Percentiles rank a stretch among this genome's conserved stretches.
phyloP scores from a whole-genome alignment of 2,888 invertebrate species.

The Neuroscelio doddi region DNA sequence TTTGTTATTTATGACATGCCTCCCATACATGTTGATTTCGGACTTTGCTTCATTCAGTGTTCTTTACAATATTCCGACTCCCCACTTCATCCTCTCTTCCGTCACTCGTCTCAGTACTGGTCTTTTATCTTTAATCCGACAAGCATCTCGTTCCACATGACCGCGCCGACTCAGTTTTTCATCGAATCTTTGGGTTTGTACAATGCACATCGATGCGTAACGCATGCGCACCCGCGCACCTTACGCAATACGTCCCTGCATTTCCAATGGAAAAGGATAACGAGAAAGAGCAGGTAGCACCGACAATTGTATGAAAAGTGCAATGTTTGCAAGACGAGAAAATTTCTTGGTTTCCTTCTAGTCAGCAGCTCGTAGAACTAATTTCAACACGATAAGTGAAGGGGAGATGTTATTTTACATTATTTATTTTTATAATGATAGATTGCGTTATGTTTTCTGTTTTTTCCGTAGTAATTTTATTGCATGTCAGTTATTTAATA shows the following conservation, averaged over 20 bases:
- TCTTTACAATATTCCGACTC: conserved; percentile 22
- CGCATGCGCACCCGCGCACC: conserved; percentile 26
- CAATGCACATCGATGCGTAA: conserved; percentile 24
- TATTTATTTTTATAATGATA: too few relatives aligned
- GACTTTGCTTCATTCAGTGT: conserved; percentile 15
- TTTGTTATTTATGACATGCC: conserved; percentile 7
- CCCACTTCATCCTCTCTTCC: conserved; percentile 24
- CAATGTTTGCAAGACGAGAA: background rate
- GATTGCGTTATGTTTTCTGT: too few relatives aligned
- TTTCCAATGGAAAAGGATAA: background rate
- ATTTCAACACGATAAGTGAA: background rate
- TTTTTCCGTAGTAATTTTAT: too few relatives aligned
- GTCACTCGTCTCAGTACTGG: conserved; percentile 14
- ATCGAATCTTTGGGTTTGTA: conserved; percentile 8
- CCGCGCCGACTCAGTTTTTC: conserved; percentile 26
- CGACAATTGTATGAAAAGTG: background rate
- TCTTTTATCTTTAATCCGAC: conserved; percentile 33
- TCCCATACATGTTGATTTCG: background rate
- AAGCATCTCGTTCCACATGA: conserved; percentile 39
- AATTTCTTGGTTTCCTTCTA: too few relatives aligned
- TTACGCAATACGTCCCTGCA: conserved; percentile 13
- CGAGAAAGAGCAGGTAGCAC: background rate
- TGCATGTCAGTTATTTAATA: too few relatives aligned
- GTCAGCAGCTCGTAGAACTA: background rate
- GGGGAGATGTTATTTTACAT: too few relatives aligned